Evolutionary conservation across 2,888 invertebrate species (phyloP), one percentile per base, ranked within the genome.

Genomic region (Ormyrus pomaceus): DNA sequence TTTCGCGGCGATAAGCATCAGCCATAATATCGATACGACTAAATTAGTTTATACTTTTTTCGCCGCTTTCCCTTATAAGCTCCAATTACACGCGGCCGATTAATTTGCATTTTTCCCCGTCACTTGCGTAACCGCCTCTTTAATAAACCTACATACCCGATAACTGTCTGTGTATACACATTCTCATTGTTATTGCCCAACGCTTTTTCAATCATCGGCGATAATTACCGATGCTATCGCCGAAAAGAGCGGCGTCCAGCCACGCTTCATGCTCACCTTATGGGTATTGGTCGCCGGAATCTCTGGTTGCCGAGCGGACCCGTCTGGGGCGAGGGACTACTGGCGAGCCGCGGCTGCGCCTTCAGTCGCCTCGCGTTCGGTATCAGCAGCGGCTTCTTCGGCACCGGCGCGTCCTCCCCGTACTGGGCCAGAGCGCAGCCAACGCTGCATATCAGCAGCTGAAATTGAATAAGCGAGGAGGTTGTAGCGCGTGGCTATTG

Each of bases 201-300:
- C 56, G 65, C 13, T 45, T 45, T 9, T 7, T 8, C 71, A 50
- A 51, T 8, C n/a, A 2, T 1, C 2, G 0, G 9, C 34, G 61
- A 61, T 65, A 69, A 71, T 77, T 71, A 71, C 50, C 11, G 61
- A n/a, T 53, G 59, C 19, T 59, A 19, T 34, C 45, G 9, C 0
- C 8, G 62, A 55, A 51, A 13, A 53, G 45, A 53, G 48, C 6
- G 0, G 5, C n/a, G 46, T 69, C 9, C 53, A 0, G 45, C 9
- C 13, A 9, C 51, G 10, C 6, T 10, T 53, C 46, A 19, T 19
- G 19, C 62, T 72, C 84, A 87, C 89, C 84, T 88, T 71, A 88
- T 82, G 6, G 88, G 69, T 79, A 88, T 84, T 1, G 89, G 89
- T 9, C 88, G 86, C 7, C 88, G 84, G 58, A 85, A 74, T 71